A percentile compares a stretch with the other conserved stretches of the same genome.
Conservation (phyloP, 2,888 invertebrate genomes). For the Drosophila kuntzei region DNA sequence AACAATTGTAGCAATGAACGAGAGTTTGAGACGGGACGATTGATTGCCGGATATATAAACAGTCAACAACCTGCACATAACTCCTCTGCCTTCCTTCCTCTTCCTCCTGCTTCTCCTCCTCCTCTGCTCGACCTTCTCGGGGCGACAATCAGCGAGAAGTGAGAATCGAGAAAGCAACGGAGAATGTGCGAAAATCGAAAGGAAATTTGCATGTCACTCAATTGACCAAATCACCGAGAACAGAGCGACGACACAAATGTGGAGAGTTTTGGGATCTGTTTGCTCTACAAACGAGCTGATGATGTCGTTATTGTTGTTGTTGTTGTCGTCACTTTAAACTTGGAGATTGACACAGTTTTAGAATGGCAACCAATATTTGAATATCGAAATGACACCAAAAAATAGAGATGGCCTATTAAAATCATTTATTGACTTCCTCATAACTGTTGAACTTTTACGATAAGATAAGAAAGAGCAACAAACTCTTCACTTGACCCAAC, state of each 20-base stretch:
- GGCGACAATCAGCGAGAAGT: slow-evolving; percentile 54
- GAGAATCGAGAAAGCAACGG: slow-evolving; percentile 26
- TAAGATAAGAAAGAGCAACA: slow-evolving; percentile 62
- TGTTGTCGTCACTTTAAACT: slow-evolving; percentile 43
- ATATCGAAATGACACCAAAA: slow-evolving; percentile 65
- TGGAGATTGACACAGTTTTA: slow-evolving; percentile 46
- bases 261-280: slow-evolving; percentile 57
- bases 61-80: slow-evolving; percentile 53
- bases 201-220: slow-evolving; percentile 80
- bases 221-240: slow-evolving; percentile 57
- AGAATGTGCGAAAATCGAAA: slow-evolving; percentile 75
- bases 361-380: slow-evolving; percentile 70
- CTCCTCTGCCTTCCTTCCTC: slow-evolving; percentile 33
- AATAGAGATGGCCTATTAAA: slow-evolving; percentile 37
- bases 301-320: slow-evolving; percentile 17
- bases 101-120: not conserved
- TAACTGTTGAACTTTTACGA: slow-evolving; percentile 37
- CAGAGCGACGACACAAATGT: slow-evolving; percentile 54
- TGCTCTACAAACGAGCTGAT: slow-evolving; percentile 64
- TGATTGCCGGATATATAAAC: slow-evolving; percentile 79
- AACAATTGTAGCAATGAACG: slow-evolving; percentile 59
- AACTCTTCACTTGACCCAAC: slow-evolving; percentile 43
- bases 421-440: slow-evolving; percentile 58
- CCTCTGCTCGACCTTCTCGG: slow-evolving; percentile 48
- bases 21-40: slow-evolving; percentile 70